Base-by-base conservation (phyloP, 2,797 vertebrate genomes). In the Danio tinwini region DNA sequence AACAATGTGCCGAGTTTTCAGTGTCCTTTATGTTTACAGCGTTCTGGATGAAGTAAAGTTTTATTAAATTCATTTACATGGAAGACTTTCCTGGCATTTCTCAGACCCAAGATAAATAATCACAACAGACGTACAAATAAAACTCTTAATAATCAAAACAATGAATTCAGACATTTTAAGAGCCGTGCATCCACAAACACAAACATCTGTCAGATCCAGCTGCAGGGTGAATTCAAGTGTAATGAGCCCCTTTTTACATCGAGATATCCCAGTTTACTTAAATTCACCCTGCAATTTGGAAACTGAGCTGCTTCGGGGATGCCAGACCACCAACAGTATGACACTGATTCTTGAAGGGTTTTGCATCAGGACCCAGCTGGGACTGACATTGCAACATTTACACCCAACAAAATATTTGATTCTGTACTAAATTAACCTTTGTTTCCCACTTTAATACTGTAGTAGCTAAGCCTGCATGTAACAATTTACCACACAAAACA, bases 101-200 rank as follows among this genome's bases (percentile, higher is more conserved):
- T 19, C 44, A 67, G 44, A 47, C 12, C 49, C 19, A 14, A 4
- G 17, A 47, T 47, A 58, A 67, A 67, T 17, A 47, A 67, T 49
- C 29, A 14, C 10, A 49, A 29, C 12, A 58, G 10, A 58, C 55
- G 58, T 5, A 19, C 12, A 21, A 65, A 45, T 45, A 5, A 2
- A 12, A 65, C 12, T 65, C 42, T 12, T 42, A 49, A 17, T 19
- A 67, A 49, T 67, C 45, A 50, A 50, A 67, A 49, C 64, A 49
- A 13, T 49, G 12, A 10, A 49, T 47, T 29, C 8, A 47, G 67
- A 21, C 10, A 47, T 17, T 12, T n/a, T 29, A 3, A 29, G 29
- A 29, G 29, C 9, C 39, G 5, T 40, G 42, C 63, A 65, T 47
- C 9, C 42, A 67, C 63, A 65, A 47, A 49, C 42, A 67, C 63